Base-by-base conservation (phyloP, 2,888 invertebrate species). In the Drosophila ezoana region DNA sequence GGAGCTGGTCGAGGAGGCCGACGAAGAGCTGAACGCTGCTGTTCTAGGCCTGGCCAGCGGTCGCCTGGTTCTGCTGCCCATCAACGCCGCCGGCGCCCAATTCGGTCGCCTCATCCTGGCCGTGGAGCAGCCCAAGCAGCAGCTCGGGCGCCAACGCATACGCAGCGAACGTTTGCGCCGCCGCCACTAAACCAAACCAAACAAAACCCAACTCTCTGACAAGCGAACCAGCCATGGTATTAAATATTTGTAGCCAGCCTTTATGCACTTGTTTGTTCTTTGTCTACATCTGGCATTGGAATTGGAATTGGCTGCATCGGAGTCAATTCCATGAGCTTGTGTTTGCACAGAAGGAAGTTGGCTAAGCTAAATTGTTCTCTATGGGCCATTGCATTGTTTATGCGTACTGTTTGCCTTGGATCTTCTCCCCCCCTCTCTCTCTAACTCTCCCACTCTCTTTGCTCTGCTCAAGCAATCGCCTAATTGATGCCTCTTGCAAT, bases 51-150 rank as follows among this genome's bases (percentile, higher is more conserved):
- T 83, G 37, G 41, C 64, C 53, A 88, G 66, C 41, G 91, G 90
- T 2, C 91, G 91, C 6, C 61, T 91, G 13, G 80, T 91, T n/a
- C 77, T 90, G 18, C 59, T 90, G 62, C 91, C 91, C 0, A 14
- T 89, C 3, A 87, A 78, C 35, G 75, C 81, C 10, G 65, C 67
- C 16, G 68, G 74, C 44, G 49, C 81, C 1, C 90, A 76, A 14
- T 73, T 89, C 37, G 89, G 83, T 5, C 86, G 83, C 37, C 86
- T 83, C 5, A 58, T 81, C 9, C 60, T 89, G 32, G 82, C 90
- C 13, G 79, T 87, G n/a, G 72, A 81, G 45, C 79, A 74, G 48
- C 74, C 76, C 40, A 67, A 65, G 38, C 68, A 53, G 18, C 51
- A 28, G n/a, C 23, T 43, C 6, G 43, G 61, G 41, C 63, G 71